A percentile compares a stretch with the other conserved stretches of the same genome.
Conservation (phyloP, 53 echinoderm and acorn worm genomes). For the Stichopus horrens region DNA sequence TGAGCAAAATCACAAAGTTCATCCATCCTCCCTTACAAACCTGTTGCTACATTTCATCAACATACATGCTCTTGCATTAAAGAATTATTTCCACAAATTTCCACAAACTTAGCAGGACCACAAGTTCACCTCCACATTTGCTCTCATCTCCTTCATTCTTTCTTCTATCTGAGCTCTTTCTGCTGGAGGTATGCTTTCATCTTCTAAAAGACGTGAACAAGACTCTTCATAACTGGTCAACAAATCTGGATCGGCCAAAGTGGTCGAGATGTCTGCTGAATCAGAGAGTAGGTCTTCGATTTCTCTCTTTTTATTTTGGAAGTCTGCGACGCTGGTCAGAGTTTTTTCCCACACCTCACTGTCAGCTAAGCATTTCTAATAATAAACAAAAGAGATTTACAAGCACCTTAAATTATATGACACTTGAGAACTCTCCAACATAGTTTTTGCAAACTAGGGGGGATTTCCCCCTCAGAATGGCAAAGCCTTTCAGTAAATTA, state of each 20-base stretch:
- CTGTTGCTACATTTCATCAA: no score
- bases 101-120: no score
- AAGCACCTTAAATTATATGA: no score
- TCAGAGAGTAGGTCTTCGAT: constrained; percentile 59
- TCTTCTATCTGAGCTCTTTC: constrained; percentile 42
- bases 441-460: no score
- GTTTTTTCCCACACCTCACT: neutral
- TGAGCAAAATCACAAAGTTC: no score
- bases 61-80: no score
- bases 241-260: constrained; percentile 59
- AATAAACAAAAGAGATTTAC: neutral
- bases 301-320: constrained; percentile 55
- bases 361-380: constrained; percentile 28
- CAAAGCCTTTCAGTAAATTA: no score
- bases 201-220: constrained; percentile 27
- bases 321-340: constrained; percentile 20
- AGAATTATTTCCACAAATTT: no score
- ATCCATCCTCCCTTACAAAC: no score
- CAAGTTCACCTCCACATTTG: constrained; percentile 8
- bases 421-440: no score
- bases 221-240: constrained; percentile 7
- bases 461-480: no score
- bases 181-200: neutral
- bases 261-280: neutral
- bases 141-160: neutral